Evolutionary conservation across 2,888 invertebrate species (phyloP), one percentile per base, ranked within the genome.

Genomic region (Campaea margaritaria): DNA sequence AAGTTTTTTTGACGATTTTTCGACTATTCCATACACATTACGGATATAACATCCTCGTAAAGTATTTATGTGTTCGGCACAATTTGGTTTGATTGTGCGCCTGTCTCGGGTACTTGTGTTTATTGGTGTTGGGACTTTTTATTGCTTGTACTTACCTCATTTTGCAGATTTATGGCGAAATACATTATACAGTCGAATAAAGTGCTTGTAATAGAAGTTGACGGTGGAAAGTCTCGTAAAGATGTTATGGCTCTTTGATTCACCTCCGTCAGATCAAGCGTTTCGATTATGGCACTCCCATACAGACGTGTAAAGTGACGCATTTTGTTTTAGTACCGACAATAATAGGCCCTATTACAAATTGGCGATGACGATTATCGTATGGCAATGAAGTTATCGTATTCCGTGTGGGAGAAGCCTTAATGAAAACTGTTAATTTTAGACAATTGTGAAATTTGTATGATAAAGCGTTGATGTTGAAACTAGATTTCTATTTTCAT

Each of bases 21-120:
- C 36, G 59, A 42, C 62, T 55, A 67, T 69, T 69, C 53, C 64
- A 58, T 69, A 60, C 64, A 64, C 67, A 67, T 69, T 65, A 69
- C 51, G 41, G 50, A 31, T 53, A 68, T 72, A 74, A 68, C 62
- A 66, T 61, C 53, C n/a, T 69, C 76, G 70, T 78, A 78, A 78
- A 78, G 72, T 76, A 75, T 78, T 79, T 76, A 79, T 69, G 74
- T 66, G 68, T 73, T 72, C 51, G 65, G 67, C 74, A 73, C 72
- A 71, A 76, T 78, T 76, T 75, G 67, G 61, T 66, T 74, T 72
- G 69, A 74, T 71, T 70, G 67, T 65, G 38, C 27, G 16, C 36
- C 46, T 54, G 51, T 51, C 51, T 47, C 45, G 59, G 16, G 43
- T 54, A 58, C 64, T 64, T 56, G 60, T 65, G 68, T 68, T 68